phyloP scores from a whole-genome alignment of 1,140 invertebrate species.

The Platorchestia sp. region DNA sequence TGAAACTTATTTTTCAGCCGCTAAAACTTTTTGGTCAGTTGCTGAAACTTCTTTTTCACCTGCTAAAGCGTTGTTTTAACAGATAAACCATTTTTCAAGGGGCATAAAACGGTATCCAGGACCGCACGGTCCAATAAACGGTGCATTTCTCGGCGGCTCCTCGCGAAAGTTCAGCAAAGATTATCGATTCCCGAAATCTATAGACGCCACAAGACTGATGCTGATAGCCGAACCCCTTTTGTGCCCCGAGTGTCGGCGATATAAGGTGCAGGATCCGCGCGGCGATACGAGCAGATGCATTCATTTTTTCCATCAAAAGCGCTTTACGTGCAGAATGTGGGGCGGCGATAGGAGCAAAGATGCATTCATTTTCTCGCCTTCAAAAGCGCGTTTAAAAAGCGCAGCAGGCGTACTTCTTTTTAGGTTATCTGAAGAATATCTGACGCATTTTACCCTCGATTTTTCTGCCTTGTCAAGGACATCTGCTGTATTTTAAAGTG shows the following conservation, averaged over 20 bases:
- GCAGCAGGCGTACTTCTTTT: neutral
- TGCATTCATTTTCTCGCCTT: neutral
- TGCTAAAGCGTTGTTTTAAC: too few relatives aligned
- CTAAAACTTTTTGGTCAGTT: too few relatives aligned
- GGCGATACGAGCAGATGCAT: neutral
- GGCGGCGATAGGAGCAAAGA: too few relatives aligned
- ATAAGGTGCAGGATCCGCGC: neutral
- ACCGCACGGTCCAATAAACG: neutral
- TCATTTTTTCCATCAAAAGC: too few relatives aligned
- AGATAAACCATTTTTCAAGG: too few relatives aligned
- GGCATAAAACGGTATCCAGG: neutral
- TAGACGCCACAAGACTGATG: neutral
- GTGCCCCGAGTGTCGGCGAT: neutral
- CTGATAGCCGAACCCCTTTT: neutral
- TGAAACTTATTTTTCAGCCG: too few relatives aligned
- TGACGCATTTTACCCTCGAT: neutral
- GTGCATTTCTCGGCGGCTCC: too few relatives aligned
- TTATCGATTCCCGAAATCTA: conserved; percentile 1
- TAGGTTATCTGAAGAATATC: neutral
- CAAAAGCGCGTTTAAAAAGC: neutral
- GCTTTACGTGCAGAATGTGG: too few relatives aligned
- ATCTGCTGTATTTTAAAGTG: neutral
- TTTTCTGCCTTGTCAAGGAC: neutral
- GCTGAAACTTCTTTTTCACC: too few relatives aligned
- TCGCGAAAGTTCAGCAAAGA: neutral